Evolutionary conservation across 2,113 vertebrate species (phyloP), one percentile per base, ranked within the genome.

Genomic region (Centropus bengalensis): DNA sequence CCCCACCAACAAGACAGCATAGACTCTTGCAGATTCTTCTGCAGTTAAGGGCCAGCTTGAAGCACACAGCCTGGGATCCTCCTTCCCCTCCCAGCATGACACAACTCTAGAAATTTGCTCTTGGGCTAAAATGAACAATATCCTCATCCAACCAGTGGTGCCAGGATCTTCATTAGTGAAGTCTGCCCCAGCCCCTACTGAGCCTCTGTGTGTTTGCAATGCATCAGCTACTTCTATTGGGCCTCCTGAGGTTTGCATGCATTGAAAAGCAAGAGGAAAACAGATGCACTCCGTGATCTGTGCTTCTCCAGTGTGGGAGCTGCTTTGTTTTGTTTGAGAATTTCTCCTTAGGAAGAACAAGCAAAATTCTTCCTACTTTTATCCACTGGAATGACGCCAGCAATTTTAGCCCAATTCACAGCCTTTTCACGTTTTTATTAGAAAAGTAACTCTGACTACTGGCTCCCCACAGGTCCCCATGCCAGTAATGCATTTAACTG

Each of bases 121-220:
- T 51, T 90, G 44, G 89, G 94, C 89, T 96, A 81, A 91, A 96
- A 38, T 0, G 66, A 96, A 91, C 88, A 86, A 88, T 90, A 94
- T 95, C 93, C 96, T 93, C 63, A 91, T 93, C 95, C 88, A 90
- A 93, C 91, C 89, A 94, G 95, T 89, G 89, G 79, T 91, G 88
- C 95, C 93, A 97, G 73, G 95, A 95, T 70, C 82, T 85, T 94
- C 86, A 67, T 93, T 88, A 96, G 68, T 6, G 40, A 90, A 26
- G 47, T 21, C 75, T 91, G 6, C 64, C 90, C 82, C 93, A 95
- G 82, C 89, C 87, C 82, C 3, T 12, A 7, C 70, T 36, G 36
- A 89, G 86, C 27, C 71, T 74, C 67, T 0, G 0, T 0, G 0
- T 7, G 45, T 36, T 64, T 54, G 42, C 75, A 77, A 20, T 0